Base-by-base conservation (phyloP, 2,113 vertebrate species). In the Numenius arquata region DNA sequence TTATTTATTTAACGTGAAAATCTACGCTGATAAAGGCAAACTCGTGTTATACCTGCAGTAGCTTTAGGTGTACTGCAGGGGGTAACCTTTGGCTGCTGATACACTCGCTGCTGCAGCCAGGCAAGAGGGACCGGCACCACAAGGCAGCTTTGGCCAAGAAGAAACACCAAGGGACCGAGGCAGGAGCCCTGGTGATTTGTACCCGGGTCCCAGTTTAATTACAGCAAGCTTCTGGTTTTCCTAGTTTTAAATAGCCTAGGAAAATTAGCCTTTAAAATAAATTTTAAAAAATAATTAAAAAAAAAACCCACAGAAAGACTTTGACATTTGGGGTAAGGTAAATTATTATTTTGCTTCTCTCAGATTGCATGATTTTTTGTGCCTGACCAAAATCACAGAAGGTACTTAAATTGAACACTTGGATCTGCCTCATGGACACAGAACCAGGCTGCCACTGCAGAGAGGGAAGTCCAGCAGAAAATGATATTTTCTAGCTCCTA, bases 81-180 rank as follows among this genome's bases (percentile, higher is more conserved):
- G 97, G 97, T 43, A 96, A 91, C 88, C 94, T 96, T 93, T 55
- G 92, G 96, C 96, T 94, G 66, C 93, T 32, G 85, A 95, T 83
- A 5, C 38, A 8, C 23, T 48, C 40, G 27, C 29, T 34, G 78
- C 83, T 52, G 65, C 85, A 12, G 68, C 83, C 79, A 55, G 32
- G 52, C 30, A n/a, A 9, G 38, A 14, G 26, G 38, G 82, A 3
- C n/a, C 7, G 29, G 32, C 25, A 2, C 41, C 12, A 5, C 36
- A 2, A 12, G 27, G 2, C 74, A 23, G 32, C 74, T 76, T 29
- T 2, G 8, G 53, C 14, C 1, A 2, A 52, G 59, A 43, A 22
- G 32, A 47, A 58, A 34, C 29, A 5, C 65, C 27, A 30, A 53
- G 10, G 52, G 50, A 52, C 4, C 2, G 4, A 2, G 13, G 53